Base-by-base conservation (phyloP, 2,113 vertebrate genomes). In the Petrocephalus zakoni region DNA sequence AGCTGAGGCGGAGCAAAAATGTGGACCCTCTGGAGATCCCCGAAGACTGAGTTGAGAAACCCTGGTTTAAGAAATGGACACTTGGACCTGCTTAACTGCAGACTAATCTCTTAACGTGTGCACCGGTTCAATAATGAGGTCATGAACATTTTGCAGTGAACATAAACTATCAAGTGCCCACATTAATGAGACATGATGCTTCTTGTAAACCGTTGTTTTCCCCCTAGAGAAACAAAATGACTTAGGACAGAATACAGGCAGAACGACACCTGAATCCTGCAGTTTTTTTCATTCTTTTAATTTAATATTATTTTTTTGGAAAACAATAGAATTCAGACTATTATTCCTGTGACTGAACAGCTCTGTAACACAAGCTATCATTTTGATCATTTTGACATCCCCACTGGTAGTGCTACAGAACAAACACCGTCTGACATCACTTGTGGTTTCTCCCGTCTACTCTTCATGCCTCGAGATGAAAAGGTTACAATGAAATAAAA, bases 241-340 rank as follows among this genome's bases (percentile, higher is more conserved):
- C 10, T 29, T 64, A 49, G 49, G 22, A 46, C 37, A 46, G 37
- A 37, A 81, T 22, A 46, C 37, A 83, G 21, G 7, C 15, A 78
- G 15, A 78, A 78, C 17, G 72, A 37, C 72, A 78, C 34, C 72
- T 78, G 72, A 78, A 11, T 78, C 15, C 72, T 19, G 72, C 17
- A 78, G 72, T 13, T 78, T 78, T 75, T 75, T 78, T 19, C 72
- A 78, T 78, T 78, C 72, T 15, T 78, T 78, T 78, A 78, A 78
- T 78, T 78, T 19, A 10, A 78, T 42, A 37, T 61, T 58, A 37
- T 75, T 34, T 75, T 42, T 78, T 78, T 78, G 34, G 34, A 42
- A 78, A 78, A 78, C 34, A 78, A 78, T 42, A 75, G 34, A 75
- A 75, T 5, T 78, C 29, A 78, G 17, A 78, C 72, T 78, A 37